Conservation (phyloP, 2,888 invertebrate genomes). For the Acrobasis suavella region DNA sequence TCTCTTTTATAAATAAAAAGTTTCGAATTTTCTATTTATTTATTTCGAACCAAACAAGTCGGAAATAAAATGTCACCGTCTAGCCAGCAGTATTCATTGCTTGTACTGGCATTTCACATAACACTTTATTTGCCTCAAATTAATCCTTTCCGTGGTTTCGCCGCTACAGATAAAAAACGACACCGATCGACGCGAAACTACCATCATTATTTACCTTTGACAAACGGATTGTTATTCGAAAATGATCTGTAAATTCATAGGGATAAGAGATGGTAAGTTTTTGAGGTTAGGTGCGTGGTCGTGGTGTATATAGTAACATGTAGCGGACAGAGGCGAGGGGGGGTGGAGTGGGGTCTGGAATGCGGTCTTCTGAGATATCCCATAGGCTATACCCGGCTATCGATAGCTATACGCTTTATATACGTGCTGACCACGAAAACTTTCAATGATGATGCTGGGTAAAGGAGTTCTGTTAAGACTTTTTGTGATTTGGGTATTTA, state of each 20-base stretch:
- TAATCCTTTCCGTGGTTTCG: conserved; percentile 77
- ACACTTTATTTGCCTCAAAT: conserved; percentile 73
- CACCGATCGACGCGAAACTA: conserved; percentile 54
- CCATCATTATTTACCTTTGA: conserved; percentile 32
- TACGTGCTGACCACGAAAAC: conserved; percentile 46
- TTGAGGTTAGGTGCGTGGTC: conserved; percentile 15
- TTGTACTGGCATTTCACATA: conserved; percentile 46
- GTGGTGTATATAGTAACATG: conserved; percentile 38
- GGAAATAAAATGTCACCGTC: background rate
- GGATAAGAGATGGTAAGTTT: conserved; percentile 32
- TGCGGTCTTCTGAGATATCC: conserved; percentile 77
- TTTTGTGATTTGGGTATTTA: too few relatives aligned
- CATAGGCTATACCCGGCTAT: conserved; percentile 62
- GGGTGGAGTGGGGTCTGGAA: conserved; percentile 63
- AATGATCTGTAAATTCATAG: conserved; percentile 34
- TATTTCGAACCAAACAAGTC: background rate
- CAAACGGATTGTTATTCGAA: conserved; percentile 28
- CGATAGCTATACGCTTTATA: conserved; percentile 59
- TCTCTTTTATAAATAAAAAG: background rate
- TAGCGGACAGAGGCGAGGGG: conserved; percentile 48
- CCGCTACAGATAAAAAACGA: conserved; percentile 62
- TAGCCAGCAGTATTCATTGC: background rate
- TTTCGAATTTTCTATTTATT: background rate
- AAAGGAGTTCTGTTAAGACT: too few relatives aligned
- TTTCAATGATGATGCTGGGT: conserved; percentile 26